These are phyloP conservation scores for Hypsibius dujardini DNA, from an alignment of 1,140 invertebrate species.

Conservation along the genomic window DNA sequence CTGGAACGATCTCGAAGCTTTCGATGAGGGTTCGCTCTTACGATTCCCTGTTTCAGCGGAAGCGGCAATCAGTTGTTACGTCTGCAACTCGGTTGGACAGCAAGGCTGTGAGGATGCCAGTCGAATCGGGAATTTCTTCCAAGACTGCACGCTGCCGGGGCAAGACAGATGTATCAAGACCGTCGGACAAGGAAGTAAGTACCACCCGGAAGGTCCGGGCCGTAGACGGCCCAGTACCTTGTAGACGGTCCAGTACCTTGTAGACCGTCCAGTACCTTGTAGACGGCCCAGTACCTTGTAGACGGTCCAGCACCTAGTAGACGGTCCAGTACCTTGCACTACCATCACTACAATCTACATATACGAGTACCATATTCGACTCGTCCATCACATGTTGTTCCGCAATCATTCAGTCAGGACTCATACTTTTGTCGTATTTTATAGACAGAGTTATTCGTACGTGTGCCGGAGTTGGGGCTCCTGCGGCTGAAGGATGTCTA, in stretches of 20 bases:
- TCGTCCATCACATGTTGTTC: background rate
- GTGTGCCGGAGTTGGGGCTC: background rate
- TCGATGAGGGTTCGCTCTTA: too few species aligned
- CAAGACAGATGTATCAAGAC: background rate
- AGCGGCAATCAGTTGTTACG: background rate
- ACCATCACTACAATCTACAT: too few species aligned
- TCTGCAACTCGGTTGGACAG: background rate
- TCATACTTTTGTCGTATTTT: background rate
- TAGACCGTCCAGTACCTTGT: too few species aligned
- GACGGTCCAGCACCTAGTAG: background rate
- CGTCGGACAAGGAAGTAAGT: conserved; percentile 1
- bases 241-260: background rate
- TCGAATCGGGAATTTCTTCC: background rate
- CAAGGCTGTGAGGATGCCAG: conserved; percentile 3
- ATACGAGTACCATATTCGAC: too few species aligned
- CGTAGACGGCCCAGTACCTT: background rate
- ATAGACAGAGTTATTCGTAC: background rate
- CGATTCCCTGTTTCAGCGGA: background rate
- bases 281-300: background rate
- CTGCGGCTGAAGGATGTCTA: background rate
- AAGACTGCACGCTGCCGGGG: background rate
- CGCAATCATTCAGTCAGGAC: background rate
- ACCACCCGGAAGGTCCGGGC: background rate
- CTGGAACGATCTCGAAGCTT: too few species aligned
- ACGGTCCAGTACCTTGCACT: too few species aligned